phyloP scores from a whole-genome alignment of 2,888 invertebrate species.

The Unio pictorum region DNA sequence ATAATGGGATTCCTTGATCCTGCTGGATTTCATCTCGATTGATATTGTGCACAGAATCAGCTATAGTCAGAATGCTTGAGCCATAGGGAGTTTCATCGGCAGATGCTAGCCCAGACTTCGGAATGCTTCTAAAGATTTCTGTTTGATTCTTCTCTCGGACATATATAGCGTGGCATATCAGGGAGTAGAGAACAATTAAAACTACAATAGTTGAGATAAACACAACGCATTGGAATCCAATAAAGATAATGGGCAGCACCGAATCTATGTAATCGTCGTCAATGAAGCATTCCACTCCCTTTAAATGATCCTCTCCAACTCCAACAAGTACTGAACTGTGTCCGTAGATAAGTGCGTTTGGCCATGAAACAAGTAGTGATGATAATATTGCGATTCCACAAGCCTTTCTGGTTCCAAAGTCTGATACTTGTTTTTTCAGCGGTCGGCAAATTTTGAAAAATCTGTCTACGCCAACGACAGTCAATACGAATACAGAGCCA shows the following conservation, averaged over 20 bases:
- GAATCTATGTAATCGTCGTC: slow-evolving; percentile 31
- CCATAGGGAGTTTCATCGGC: too few relatives aligned
- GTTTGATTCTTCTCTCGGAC: slow-evolving; percentile 15
- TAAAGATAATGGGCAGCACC: slow-evolving; percentile 34
- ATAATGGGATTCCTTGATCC: too few relatives aligned
- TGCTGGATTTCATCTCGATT: too few relatives aligned
- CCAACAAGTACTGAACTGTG: slow-evolving; percentile 31
- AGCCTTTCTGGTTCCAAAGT: slow-evolving; percentile 33
- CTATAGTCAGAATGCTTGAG: too few relatives aligned
- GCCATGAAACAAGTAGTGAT: slow-evolving; percentile 37
- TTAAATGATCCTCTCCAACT: slow-evolving; percentile 14
- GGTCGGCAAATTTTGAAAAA: slow-evolving; percentile 52
- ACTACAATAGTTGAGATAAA: slow-evolving; percentile 29
- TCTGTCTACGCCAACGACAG: slow-evolving; percentile 35
- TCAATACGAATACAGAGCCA: slow-evolving; percentile 29
- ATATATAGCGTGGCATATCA: slow-evolving; percentile 36
- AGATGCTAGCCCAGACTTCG: too few relatives aligned
- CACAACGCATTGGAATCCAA: slow-evolving; percentile 30
- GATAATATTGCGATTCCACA: slow-evolving; percentile 24
- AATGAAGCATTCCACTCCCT: slow-evolving; percentile 46
- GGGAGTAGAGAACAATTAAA: slow-evolving; percentile 39
- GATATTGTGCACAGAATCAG: too few relatives aligned
- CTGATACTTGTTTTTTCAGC: slow-evolving; percentile 40
- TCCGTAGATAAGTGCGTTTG: slow-evolving; percentile 49
- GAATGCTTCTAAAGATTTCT: slow-evolving; percentile 2